A percentile compares a stretch with the other conserved stretches of the same genome.
These are phyloP conservation scores for human (Homo sapiens) DNA, from an alignment of 2,113 vertebrate genomes.

Conservation along the genomic window DNA sequence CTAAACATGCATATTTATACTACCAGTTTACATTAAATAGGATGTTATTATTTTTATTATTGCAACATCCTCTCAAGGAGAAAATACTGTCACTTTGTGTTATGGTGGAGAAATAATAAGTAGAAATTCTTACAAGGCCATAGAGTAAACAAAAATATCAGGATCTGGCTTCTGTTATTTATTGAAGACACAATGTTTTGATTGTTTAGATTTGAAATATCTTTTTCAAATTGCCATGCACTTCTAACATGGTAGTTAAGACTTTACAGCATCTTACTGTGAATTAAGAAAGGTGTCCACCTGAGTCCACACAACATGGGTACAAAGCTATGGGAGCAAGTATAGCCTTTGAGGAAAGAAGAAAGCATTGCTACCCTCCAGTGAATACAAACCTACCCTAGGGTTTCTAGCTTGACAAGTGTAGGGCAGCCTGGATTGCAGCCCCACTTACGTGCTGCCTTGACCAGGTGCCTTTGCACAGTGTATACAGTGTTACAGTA, in stretches of 20 bases:
- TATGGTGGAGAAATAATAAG: background rate
- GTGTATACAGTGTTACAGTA: background rate
- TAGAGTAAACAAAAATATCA: background rate
- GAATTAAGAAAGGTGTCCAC: background rate
- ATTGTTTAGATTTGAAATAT: background rate
- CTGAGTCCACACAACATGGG: background rate
- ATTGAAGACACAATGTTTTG: background rate
- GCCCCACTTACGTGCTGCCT: background rate
- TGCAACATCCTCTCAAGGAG: background rate
- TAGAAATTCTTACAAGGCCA: background rate
- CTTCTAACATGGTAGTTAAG: background rate
- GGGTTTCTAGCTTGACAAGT: background rate
- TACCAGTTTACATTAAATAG: background rate
- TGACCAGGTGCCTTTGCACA: background rate
- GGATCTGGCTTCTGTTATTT: background rate
- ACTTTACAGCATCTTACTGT: background rate
- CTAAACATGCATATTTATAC: background rate
- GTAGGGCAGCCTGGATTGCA: rapidly evolving
- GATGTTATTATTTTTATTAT: background rate
- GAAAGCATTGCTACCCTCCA: background rate
- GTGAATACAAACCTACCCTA: background rate
- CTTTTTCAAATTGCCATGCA: background rate
- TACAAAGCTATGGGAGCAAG: background rate
- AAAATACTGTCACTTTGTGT: background rate
- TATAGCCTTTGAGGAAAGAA: background rate